Evolutionary conservation across 2,888 invertebrate species (phyloP).

Genomic region (Cosmia pyralina): DNA sequence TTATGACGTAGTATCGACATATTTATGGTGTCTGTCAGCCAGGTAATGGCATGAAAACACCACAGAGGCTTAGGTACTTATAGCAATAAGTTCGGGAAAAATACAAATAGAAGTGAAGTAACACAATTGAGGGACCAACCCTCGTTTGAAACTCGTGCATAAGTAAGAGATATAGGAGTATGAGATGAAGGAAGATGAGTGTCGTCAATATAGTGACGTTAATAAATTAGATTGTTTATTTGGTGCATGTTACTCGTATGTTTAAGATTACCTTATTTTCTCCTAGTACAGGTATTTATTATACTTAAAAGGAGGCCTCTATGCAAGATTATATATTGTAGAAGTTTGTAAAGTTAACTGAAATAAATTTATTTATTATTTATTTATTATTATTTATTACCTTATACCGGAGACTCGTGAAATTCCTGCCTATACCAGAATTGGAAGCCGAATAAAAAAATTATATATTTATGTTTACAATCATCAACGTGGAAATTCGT

Average conservation of each 20-base stretch:
- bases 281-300: no score
- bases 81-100: constrained; percentile 80
- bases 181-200: constrained; percentile 67
- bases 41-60: constrained; percentile 89
- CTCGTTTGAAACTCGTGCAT: constrained; percentile 77
- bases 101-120: constrained; percentile 80
- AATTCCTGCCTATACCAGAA: not conserved
- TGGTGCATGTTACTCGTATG: constrained; percentile 34
- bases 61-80: constrained; percentile 81
- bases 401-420: no score
- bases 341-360: no score
- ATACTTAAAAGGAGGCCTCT: no score
- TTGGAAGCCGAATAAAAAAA: not conserved
- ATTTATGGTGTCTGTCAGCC: constrained; percentile 87
- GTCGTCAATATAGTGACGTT: constrained; percentile 71
- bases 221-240: constrained; percentile 75
- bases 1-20: constrained; percentile 83
- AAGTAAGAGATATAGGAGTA: constrained; percentile 73
- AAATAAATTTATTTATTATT: no score
- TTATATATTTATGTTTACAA: no score
- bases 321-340: no score
- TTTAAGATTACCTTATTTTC: no score
- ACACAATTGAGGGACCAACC: constrained; percentile 76
- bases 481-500: not conserved
- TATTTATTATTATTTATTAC: no score